A percentile compares a stretch with the other conserved stretches of the same genome.
Evolutionary conservation across 2,113 vertebrate species (phyloP).

Genomic region (Erinaceus europaeus): DNA sequence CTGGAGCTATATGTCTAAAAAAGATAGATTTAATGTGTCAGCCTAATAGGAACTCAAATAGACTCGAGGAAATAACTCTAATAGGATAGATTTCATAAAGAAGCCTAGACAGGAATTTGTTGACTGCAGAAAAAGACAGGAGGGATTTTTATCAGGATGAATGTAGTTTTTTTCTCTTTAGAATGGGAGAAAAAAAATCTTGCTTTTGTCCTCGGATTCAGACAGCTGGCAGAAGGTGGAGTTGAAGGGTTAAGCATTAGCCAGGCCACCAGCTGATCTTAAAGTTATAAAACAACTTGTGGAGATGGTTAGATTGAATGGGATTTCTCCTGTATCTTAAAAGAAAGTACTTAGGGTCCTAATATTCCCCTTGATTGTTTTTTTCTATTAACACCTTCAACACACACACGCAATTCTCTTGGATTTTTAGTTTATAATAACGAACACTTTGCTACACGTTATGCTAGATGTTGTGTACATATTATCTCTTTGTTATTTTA

Average conservation of each 20-base stretch:
- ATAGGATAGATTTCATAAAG: background rate
- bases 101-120: background rate
- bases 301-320: background rate
- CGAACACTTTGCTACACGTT: too few species aligned
- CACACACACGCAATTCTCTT: background rate
- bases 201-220: too few species aligned
- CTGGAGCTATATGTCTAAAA: background rate
- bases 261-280: too few species aligned
- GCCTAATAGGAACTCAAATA: background rate
- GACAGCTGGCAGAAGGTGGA: too few species aligned
- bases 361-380: background rate
- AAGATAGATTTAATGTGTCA: background rate
- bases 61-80: background rate
- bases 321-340: background rate
- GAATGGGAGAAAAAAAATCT: background rate
- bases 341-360: background rate
- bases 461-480: too few species aligned
- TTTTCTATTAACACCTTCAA: background rate
- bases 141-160: constrained; percentile 6
- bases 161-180: background rate
- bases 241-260: background rate
- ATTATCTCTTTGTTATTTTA: too few species aligned
- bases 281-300: background rate
- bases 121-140: background rate
- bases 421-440: background rate